A percentile compares a stretch with the other conserved stretches of the same genome.
Evolutionary conservation across 2,113 vertebrate species (phyloP).

Genomic region (Myiagra hebetior): DNA sequence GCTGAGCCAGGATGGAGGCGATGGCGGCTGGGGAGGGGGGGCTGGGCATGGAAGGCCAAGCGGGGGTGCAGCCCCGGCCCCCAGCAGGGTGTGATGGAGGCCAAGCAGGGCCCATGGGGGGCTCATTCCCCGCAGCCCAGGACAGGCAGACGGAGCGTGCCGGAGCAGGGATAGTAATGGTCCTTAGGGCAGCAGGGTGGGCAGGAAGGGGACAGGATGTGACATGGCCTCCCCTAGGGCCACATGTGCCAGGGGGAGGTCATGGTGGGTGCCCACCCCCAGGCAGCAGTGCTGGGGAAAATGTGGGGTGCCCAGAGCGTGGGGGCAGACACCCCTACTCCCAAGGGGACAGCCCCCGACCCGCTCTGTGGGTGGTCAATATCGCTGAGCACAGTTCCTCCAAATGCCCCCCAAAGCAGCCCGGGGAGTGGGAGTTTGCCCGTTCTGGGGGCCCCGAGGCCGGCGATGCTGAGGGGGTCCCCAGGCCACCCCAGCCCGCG

Average conservation of each 20-base stretch:
- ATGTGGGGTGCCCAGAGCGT: not conserved
- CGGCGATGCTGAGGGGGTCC: not conserved
- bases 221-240: not conserved
- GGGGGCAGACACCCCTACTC: not conserved
- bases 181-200: not conserved
- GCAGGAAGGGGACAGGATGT: not conserved
- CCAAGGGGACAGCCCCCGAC: not conserved
- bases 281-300: not conserved
- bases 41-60: not conserved
- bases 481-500: not conserved
- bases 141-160: not conserved
- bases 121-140: not conserved
- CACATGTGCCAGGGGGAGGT: not conserved
- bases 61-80: not conserved
- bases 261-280: not conserved
- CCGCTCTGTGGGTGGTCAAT: not conserved
- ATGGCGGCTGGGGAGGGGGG: not conserved
- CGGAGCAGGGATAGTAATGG: constrained; percentile 70
- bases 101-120: not conserved
- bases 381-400: not conserved
- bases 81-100: not conserved
- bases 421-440: not conserved
- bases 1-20: constrained; percentile 64
- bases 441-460: not conserved
- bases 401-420: not conserved